Conservation (phyloP, 37 sponge, comb jelly and placozoan species). For the Mnemiopsis leidyi region DNA sequence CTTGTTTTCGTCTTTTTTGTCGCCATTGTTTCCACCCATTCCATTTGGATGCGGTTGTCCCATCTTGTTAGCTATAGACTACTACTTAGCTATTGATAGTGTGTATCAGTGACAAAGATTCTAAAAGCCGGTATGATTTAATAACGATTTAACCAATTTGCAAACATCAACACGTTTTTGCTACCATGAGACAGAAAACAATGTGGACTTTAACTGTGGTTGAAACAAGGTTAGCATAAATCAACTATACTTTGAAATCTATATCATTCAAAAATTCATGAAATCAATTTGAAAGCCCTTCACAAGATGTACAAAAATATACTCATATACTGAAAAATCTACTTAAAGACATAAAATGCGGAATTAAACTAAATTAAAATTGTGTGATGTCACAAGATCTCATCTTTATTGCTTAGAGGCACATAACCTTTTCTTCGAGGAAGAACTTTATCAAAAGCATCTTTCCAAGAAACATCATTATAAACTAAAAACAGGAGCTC, state of each 20-base stretch:
- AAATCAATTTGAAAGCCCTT: no score
- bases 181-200: no score
- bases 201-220: no score
- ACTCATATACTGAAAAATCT: no score
- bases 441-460: neutral
- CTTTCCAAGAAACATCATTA: neutral
- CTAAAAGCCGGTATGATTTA: neutral
- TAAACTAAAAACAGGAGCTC: neutral
- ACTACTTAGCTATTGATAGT: neutral
- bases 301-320: no score
- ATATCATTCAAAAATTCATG: no score
- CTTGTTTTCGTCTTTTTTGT: conserved; percentile 62
- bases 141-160: no score
- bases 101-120: neutral
- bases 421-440: neutral
- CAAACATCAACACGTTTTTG: no score
- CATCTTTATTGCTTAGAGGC: neutral
- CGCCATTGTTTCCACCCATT: conserved; percentile 16
- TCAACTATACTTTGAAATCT: no score
- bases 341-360: no score
- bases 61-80: neutral
- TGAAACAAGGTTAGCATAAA: no score
- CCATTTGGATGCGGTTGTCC: conserved; percentile 41
- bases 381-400: neutral
- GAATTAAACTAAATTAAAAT: no score